These are phyloP conservation scores for Euleptes europaea DNA, from an alignment of 2,113 vertebrate species.

Conservation along the genomic window DNA sequence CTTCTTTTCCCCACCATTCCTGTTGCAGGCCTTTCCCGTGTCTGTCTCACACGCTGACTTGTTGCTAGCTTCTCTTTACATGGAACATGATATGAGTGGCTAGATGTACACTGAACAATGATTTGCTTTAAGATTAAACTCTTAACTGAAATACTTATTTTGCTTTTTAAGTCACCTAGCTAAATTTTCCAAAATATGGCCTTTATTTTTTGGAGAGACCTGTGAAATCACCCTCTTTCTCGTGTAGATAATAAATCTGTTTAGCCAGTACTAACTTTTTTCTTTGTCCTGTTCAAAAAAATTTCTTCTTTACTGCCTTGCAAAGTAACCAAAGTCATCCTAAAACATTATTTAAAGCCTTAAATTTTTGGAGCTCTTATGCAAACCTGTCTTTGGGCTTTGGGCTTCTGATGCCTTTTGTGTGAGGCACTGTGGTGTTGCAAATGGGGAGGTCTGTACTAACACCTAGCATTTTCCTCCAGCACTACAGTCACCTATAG, in stretches of 20 bases:
- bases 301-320: too few relatives aligned
- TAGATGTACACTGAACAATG: neutral
- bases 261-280: too few relatives aligned
- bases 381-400: too few relatives aligned
- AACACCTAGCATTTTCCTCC: slow-evolving; percentile 44
- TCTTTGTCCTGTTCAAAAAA: too few relatives aligned
- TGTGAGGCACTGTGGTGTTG: neutral
- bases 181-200: neutral
- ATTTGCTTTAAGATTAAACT: neutral
- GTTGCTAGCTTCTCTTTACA: neutral
- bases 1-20: neutral
- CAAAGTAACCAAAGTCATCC: too few relatives aligned
- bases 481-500: slow-evolving; percentile 96
- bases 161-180: neutral
- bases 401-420: neutral
- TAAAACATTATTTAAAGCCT: too few relatives aligned
- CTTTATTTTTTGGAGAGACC: too few relatives aligned
- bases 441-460: neutral
- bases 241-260: too few relatives aligned
- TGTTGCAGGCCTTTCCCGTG: neutral
- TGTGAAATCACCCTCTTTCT: too few relatives aligned
- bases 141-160: neutral
- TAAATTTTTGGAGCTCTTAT: too few relatives aligned
- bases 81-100: neutral
- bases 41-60: neutral